Base-by-base conservation (phyloP, 2,888 invertebrate genomes). In the Plagiodera versicolora region DNA sequence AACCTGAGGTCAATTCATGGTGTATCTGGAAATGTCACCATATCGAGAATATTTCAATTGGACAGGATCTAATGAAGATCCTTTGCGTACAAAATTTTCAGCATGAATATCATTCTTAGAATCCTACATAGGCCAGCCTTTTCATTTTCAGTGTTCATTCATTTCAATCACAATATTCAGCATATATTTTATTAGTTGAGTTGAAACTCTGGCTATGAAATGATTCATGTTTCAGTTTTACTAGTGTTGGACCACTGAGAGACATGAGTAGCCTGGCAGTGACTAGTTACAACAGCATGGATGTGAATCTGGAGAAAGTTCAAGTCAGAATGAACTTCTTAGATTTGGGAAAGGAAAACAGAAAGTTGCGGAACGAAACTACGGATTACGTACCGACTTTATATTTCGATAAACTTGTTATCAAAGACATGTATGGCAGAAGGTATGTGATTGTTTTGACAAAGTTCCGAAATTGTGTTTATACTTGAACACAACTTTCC, bases 341-440 rank as follows among this genome's bases (percentile, higher is more conserved):
- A 24, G 74, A 74, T 59, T 68, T 72, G 17, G 75, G 71, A 51
- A 68, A 73, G 55, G 77, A 75, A 65, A 72, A 72, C 51, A 67
- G 51, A 55, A 73, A 70, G 53, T 60, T 61, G 56, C 74, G 62
- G 53, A 74, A 74, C 63, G 63, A 64, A 51, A 71, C 70, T 11
- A 39, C 58, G 14, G 63, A 69, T 24, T 57, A 39, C 14, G 14
- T 58, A 47, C 58, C 69, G 30, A 54, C 58, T 6, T 30, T 72
- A 16, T 75, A 72, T 67, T 67, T 81, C 11, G 77, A 81, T 65
- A 72, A 74, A 63, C 69, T 81, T 17, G 61, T 70, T 2, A 62
- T 81, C 20, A 72, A 73, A 58, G 79, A 80, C 67, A 77, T 81
- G 70, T 73, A 75, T 61, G 79, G 79, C 60, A 77, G 80, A 61